Evolutionary conservation across 1,140 invertebrate genomes (phyloP).

Genomic region (Drosophila punjabiensis): DNA sequence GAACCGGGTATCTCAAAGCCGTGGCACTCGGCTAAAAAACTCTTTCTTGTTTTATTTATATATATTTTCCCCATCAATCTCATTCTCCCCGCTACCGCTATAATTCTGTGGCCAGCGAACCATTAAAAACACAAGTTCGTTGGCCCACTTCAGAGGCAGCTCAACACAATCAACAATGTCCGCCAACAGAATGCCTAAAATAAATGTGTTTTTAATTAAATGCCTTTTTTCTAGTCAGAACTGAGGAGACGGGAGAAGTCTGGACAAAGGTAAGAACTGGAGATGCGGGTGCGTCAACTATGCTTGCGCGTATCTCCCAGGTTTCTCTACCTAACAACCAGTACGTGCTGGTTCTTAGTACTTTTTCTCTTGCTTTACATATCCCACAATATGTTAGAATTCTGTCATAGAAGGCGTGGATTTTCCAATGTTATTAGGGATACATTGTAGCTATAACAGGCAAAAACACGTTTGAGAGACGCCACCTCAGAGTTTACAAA

Average conservation of each 20-base stretch:
- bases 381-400: constrained; percentile 65
- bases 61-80: constrained; percentile 33
- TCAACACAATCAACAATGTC: constrained; percentile 47
- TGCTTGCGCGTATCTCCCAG: constrained; percentile 12
- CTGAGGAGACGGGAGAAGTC: constrained; percentile 11
- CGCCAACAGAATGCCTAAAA: constrained; percentile 52
- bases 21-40: constrained; percentile 1
- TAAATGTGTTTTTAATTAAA: constrained; percentile 80
- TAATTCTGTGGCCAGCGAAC: constrained; percentile 42
- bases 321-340: constrained; percentile 9
- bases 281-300: constrained; percentile 30
- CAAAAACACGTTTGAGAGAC: constrained; percentile 6
- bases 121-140: constrained; percentile 65
- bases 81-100: constrained; percentile 8
- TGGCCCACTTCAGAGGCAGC: constrained; percentile 55
- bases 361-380: constrained; percentile 26
- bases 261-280: constrained; percentile 45
- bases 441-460: constrained; percentile 12
- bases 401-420: constrained; percentile 17
- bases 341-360: constrained; percentile 28
- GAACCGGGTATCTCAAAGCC: background rate
- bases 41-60: constrained; percentile 10
- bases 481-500: background rate
- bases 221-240: constrained; percentile 54
- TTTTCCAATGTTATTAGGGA: constrained; percentile 44